These are phyloP conservation scores for Tiaroga cobitis DNA, from an alignment of 2,797 vertebrate species.

Conservation along the genomic window DNA sequence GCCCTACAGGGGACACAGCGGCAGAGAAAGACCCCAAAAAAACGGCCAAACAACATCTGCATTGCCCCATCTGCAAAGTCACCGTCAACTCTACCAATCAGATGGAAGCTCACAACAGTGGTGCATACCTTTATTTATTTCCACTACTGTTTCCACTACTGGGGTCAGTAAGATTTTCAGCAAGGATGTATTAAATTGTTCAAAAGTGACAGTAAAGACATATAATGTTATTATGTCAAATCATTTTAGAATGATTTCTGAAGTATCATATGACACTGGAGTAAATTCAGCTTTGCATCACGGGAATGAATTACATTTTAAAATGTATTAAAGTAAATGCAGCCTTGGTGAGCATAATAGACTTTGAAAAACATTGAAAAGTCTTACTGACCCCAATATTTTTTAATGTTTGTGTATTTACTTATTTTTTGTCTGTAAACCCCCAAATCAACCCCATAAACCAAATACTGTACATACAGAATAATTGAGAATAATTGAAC, in stretches of 20 bases:
- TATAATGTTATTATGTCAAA: too few species aligned
- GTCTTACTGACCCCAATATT: background rate
- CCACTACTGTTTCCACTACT: background rate
- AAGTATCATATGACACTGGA: background rate
- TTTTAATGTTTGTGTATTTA: background rate
- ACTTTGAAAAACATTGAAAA: too few species aligned
- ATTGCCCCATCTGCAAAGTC: slow-evolving; percentile 95
- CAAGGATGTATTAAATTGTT: background rate
- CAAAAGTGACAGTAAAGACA: background rate
- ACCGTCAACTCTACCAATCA: slow-evolving; percentile 95
- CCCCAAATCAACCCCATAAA: background rate
- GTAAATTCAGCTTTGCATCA: background rate
- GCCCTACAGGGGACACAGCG: slow-evolving; percentile 31
- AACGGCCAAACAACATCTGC: slow-evolving; percentile 77
- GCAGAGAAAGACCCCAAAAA: slow-evolving; percentile 64
- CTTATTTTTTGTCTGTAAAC: background rate
- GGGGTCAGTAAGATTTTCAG: background rate
- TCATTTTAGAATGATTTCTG: background rate
- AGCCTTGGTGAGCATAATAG: background rate
- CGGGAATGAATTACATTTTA: too few species aligned
- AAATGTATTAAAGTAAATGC: background rate
- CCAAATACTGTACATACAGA: background rate
- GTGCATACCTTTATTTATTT: slow-evolving; percentile 67
- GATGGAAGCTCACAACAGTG: slow-evolving; percentile 92
- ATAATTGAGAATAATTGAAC: too few species aligned